phyloP scores from a whole-genome alignment of 2,113 vertebrate species.

The Platysternon megacephalum region DNA sequence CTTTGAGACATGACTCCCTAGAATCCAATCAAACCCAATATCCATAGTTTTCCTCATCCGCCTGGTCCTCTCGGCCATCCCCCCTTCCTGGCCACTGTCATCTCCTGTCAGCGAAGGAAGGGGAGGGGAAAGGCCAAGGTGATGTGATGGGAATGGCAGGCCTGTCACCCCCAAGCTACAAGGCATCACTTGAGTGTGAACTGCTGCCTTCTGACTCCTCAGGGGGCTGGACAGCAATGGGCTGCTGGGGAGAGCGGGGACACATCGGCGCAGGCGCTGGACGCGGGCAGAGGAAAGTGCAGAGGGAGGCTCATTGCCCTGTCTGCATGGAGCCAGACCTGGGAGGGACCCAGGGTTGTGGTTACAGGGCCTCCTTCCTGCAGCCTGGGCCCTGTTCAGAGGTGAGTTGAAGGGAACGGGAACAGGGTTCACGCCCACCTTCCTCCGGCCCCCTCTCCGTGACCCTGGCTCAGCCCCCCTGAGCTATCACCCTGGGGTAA shows the following conservation, averaged over 20 bases:
- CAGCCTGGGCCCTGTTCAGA: neutral
- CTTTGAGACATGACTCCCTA: neutral
- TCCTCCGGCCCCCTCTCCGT: neutral
- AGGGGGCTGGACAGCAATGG: neutral
- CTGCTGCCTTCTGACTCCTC: rapidly evolving
- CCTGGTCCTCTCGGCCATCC: neutral
- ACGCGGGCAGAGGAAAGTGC: neutral
- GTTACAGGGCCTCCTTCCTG: neutral
- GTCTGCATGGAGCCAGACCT: neutral
- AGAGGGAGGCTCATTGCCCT: neutral
- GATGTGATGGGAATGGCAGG: neutral
- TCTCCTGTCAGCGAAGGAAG: neutral
- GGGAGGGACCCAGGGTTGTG: neutral
- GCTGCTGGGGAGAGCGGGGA: too few species aligned
- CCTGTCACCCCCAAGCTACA: neutral
- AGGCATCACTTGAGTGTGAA: neutral
- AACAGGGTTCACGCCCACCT: neutral
- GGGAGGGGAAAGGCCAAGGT: neutral
- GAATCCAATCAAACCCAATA: neutral
- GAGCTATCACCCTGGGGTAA: neutral
- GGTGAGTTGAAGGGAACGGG: neutral
- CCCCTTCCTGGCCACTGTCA: neutral
- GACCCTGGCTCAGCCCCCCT: too few species aligned
- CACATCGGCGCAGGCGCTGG: neutral
- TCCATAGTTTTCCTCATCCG: rapidly evolving